These are phyloP conservation scores for Muscicapa striata DNA, from an alignment of 2,797 vertebrate genomes.

Conservation along the genomic window DNA sequence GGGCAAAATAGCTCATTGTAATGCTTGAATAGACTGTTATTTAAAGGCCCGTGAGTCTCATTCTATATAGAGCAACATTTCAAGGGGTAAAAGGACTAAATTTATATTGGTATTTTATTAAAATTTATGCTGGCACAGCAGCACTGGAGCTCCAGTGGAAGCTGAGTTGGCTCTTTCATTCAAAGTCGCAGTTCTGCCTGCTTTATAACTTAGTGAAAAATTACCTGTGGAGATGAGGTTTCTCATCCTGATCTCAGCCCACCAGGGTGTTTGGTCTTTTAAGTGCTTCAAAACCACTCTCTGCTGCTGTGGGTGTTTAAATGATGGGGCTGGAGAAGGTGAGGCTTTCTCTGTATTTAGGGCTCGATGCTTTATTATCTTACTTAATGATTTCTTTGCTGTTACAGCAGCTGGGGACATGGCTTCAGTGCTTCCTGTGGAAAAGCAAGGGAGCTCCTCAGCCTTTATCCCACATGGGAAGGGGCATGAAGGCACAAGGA, in stretches of 20 bases:
- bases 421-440: background rate
- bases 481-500: background rate
- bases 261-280: background rate
- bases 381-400: background rate
- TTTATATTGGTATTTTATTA: constrained; percentile 43
- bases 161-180: constrained; percentile 55
- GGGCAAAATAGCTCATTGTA: constrained; percentile 21
- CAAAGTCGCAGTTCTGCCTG: constrained; percentile 1
- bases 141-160: background rate
- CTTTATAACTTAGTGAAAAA: constrained; percentile 29
- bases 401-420: background rate
- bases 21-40: constrained; percentile 10
- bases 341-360: background rate
- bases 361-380: background rate
- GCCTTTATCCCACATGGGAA: accelerated
- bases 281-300: background rate
- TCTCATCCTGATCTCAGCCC: background rate
- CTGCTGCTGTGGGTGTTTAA: background rate
- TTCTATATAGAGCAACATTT: constrained; percentile 28
- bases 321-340: background rate
- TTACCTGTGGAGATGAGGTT: background rate
- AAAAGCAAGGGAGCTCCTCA: background rate
- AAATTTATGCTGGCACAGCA: constrained; percentile 39
- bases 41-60: constrained; percentile 27
- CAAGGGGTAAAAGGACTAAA: constrained; percentile 27